Percentiles rank a stretch among this genome's conserved stretches.
phyloP scores from a whole-genome alignment of 2,888 invertebrate genomes.

The Erannis defoliaria region DNA sequence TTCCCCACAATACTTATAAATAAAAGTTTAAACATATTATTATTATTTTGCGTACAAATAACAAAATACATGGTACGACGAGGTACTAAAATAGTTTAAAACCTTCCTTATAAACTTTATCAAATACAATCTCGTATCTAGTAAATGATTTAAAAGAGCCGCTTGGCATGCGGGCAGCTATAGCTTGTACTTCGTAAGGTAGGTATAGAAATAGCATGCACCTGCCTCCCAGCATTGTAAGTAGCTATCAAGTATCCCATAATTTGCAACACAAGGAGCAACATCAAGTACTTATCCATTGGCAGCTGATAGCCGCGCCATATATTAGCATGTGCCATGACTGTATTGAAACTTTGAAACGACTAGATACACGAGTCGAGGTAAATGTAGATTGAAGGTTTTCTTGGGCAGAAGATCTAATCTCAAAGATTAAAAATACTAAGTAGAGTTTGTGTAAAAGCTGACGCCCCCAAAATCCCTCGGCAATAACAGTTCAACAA shows the following conservation, averaged over 20 bases:
- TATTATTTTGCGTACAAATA: no score
- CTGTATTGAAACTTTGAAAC: constrained; percentile 30
- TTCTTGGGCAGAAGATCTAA: constrained; percentile 19
- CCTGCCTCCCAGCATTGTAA: constrained; percentile 34
- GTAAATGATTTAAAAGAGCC: neutral
- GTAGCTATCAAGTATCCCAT: constrained; percentile 35
- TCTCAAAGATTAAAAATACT: neutral
- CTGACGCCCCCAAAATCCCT: no score
- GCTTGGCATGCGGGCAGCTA: neutral
- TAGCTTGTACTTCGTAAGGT: neutral
- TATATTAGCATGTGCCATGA: constrained; percentile 37
- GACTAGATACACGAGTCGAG: constrained; percentile 20
- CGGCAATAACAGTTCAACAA: no score
- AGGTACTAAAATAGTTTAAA: no score
- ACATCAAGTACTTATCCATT: constrained; percentile 20
- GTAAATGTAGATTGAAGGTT: constrained; percentile 18
- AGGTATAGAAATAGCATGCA: constrained; percentile 44
- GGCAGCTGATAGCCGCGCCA: constrained; percentile 3
- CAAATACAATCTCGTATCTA: neutral
- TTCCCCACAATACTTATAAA: no score
- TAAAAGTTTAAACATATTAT: no score
- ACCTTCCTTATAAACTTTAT: no score
- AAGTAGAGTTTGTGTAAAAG: no score
- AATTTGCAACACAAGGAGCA: constrained; percentile 34
- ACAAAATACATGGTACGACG: no score